Percentiles rank a stretch among this genome's conserved stretches.
Evolutionary conservation across 1,140 invertebrate species (phyloP).

Genomic region (Trichonephila inaurata): DNA sequence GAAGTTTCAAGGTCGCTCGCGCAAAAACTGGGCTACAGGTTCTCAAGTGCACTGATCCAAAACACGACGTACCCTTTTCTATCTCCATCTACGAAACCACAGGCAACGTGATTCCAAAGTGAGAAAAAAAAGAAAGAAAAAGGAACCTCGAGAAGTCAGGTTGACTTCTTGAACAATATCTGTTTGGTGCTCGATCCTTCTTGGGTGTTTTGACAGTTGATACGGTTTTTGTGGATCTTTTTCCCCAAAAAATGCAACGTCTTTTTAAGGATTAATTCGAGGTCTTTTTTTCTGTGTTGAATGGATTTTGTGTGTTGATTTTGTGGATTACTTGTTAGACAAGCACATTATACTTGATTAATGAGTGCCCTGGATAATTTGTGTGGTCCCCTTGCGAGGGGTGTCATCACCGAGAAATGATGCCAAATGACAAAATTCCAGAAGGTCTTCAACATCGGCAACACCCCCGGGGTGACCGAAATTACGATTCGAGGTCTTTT

Average conservation of each 20-base stretch:
- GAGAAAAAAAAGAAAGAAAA: neutral
- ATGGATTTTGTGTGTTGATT: neutral
- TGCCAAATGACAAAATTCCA: neutral
- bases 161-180: neutral
- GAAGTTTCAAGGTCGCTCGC: conserved; percentile 71
- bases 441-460: neutral
- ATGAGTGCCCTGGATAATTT: neutral
- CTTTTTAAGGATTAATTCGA: neutral
- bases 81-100: conserved; percentile 21
- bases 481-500: neutral
- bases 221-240: neutral
- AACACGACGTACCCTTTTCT: conserved; percentile 60
- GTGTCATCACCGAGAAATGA: neutral
- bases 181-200: neutral
- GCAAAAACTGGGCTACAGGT: conserved; percentile 55
- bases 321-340: neutral
- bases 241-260: neutral
- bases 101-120: neutral
- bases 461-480: neutral
- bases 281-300: neutral
- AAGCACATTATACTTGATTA: neutral
- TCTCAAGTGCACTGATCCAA: conserved; percentile 70
- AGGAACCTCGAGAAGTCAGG: neutral
- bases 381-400: neutral
- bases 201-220: neutral